phyloP scores from a whole-genome alignment of 2,797 vertebrate species.

The Lacerta viridis region DNA sequence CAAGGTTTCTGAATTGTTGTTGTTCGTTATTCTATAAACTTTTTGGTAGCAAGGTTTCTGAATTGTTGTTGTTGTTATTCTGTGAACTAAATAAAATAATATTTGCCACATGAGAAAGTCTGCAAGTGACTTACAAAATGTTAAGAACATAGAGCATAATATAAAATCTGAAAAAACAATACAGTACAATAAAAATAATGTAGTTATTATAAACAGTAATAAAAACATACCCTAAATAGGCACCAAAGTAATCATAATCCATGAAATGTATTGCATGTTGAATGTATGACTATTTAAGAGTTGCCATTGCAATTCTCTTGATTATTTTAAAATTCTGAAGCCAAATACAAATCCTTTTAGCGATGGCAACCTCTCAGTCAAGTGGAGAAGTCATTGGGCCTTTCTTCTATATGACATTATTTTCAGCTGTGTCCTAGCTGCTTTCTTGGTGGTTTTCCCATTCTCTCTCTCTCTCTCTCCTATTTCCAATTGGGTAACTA shows the following conservation, averaged over 20 bases:
- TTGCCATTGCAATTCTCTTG: background rate
- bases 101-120: background rate
- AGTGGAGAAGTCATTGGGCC: background rate
- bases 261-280: background rate
- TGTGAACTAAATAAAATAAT: background rate
- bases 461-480: background rate
- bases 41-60: too few species aligned
- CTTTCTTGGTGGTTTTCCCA: background rate
- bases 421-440: background rate
- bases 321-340: background rate
- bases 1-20: background rate
- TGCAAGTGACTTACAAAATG: background rate
- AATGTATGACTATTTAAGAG: background rate
- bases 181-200: too few species aligned
- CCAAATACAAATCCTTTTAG: background rate
- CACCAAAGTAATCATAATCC: too few species aligned
- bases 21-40: too few species aligned
- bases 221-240: too few species aligned
- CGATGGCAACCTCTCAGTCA: background rate
- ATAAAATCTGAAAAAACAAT: too few species aligned
- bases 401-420: background rate
- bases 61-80: background rate
- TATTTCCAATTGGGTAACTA: background rate
- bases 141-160: too few species aligned
- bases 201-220: too few species aligned